phyloP scores from a whole-genome alignment of 2,113 vertebrate species.

The Australoheros scitulus region DNA sequence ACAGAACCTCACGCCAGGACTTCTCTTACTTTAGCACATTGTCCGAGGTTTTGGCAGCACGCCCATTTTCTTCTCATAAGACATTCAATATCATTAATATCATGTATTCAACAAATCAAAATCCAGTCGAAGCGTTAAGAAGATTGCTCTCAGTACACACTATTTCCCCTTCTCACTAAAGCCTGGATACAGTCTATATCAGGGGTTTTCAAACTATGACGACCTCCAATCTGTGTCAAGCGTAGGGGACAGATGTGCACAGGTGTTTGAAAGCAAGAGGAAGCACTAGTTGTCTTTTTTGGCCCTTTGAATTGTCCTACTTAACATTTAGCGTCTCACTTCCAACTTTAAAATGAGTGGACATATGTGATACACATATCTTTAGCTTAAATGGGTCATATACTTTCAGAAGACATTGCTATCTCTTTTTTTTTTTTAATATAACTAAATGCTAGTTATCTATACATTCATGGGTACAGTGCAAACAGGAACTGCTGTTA shows the following conservation, averaged over 20 bases:
- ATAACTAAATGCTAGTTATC: not conserved
- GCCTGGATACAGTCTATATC: conserved; percentile 59
- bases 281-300: not conserved
- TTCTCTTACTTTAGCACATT: not conserved
- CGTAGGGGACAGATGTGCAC: not conserved
- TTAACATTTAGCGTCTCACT: not conserved
- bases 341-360: not conserved
- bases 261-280: not conserved
- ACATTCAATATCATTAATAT: not conserved
- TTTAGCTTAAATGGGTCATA: not conserved
- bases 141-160: not conserved
- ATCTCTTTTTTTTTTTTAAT: not conserved
- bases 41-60: not conserved
- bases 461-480: not conserved
- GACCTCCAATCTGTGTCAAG: not conserved
- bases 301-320: not conserved
- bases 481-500: not conserved
- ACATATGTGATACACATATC: not conserved
- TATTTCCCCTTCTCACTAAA: conserved; percentile 4
- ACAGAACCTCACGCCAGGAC: not conserved
- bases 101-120: not conserved
- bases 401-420: not conserved
- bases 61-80: not conserved
- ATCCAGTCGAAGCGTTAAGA: not conserved
- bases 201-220: conserved; percentile 45